Percentiles rank a stretch among this genome's conserved stretches.
Evolutionary conservation across 1,140 invertebrate species (phyloP).

Genomic region (Coenobita brevimanus): DNA sequence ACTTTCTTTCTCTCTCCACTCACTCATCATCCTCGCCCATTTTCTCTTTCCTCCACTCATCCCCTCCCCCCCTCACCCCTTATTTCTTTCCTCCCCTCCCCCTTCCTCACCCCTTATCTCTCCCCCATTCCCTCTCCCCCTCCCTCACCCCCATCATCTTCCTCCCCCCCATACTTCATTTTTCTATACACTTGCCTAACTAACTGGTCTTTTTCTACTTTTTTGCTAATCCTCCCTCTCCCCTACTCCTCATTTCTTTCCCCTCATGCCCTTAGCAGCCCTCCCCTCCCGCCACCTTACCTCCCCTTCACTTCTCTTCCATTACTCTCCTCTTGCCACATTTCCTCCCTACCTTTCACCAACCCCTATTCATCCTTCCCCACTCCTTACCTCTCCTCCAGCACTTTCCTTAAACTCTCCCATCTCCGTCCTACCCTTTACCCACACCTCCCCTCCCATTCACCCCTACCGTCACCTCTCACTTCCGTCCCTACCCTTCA

Average conservation of each 20-base stretch:
- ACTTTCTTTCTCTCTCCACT: not conserved
- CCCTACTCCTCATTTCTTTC: not conserved
- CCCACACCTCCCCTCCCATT: too few species aligned
- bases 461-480: not conserved
- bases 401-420: not conserved
- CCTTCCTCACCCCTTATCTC: not conserved
- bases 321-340: not conserved
- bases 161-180: not conserved
- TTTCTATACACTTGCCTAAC: not conserved
- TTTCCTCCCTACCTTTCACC: not conserved
- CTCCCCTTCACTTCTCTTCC: not conserved
- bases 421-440: not conserved
- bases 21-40: not conserved
- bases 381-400: not conserved
- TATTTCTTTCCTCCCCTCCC: not conserved
- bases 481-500: not conserved
- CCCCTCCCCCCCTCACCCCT: not conserved
- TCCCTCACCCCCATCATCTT: not conserved
- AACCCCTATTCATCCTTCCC: not conserved
- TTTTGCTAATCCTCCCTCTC: not conserved
- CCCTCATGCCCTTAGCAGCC: not conserved
- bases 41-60: not conserved
- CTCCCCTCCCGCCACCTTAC: not conserved
- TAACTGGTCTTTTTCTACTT: not conserved
- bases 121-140: not conserved